Conservation (phyloP, 2,797 vertebrate genomes). For the Myiotriccus ornatus region DNA sequence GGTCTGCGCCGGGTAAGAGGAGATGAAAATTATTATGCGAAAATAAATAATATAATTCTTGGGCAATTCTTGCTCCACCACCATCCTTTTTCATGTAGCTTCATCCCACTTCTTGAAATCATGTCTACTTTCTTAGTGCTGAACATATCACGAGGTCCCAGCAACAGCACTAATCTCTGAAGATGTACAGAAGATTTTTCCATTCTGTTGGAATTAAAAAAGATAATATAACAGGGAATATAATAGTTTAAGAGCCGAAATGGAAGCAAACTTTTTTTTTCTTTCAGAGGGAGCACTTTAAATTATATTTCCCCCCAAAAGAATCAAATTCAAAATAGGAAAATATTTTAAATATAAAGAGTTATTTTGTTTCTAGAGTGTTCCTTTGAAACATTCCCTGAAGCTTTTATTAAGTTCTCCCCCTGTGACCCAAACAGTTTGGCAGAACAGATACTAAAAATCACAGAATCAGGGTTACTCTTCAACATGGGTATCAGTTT, state of each 20-base stretch:
- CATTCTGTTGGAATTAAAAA: background rate
- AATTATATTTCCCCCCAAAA: background rate
- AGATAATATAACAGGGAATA: rapidly evolving
- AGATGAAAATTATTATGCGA: background rate
- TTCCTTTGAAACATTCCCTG: background rate
- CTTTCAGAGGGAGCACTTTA: background rate
- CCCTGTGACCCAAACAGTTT: too few species aligned
- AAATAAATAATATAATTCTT: background rate
- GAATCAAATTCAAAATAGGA: background rate
- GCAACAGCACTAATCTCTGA: rapidly evolving
- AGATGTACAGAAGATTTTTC: background rate
- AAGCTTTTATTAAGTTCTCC: background rate
- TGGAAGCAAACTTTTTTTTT: background rate
- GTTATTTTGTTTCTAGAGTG: background rate
- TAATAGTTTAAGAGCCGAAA: background rate
- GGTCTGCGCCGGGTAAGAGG: background rate
- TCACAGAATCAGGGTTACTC: background rate
- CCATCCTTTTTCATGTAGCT: background rate
- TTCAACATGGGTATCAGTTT: background rate
- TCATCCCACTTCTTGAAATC: background rate
- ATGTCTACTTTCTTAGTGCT: rapidly evolving
- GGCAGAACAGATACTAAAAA: background rate
- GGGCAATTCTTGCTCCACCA: background rate
- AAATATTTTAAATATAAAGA: background rate
- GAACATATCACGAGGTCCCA: rapidly evolving